phyloP scores from a whole-genome alignment of 2,888 invertebrate species.

The Macrophya annulata region DNA sequence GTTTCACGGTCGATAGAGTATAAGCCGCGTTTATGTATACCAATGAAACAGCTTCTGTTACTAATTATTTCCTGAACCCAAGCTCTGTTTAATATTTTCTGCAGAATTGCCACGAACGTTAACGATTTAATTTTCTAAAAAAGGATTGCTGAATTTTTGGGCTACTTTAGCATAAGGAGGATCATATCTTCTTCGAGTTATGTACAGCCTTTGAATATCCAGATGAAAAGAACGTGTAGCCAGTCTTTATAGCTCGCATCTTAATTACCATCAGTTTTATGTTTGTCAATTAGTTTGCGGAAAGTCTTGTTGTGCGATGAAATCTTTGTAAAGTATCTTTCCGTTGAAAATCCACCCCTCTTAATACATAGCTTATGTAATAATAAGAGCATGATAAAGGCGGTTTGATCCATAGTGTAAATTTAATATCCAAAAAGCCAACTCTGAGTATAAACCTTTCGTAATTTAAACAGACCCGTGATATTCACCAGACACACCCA shows the following conservation, averaged over 20 bases:
- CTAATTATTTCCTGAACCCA: neutral
- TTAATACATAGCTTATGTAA: constrained; percentile 1
- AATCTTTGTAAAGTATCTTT: constrained; percentile 9
- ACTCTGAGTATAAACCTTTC: neutral
- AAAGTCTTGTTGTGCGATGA: neutral
- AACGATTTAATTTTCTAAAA: neutral
- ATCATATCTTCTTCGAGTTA: neutral
- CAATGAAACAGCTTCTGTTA: neutral
- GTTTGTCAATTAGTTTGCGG: constrained; percentile 11
- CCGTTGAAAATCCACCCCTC: neutral
- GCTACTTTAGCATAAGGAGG: neutral
- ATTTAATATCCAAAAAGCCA: constrained; percentile 38
- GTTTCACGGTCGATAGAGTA: constrained; percentile 14
- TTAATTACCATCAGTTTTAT: neutral
- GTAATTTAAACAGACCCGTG: neutral
- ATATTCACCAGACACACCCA: neutral
- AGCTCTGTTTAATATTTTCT: neutral
- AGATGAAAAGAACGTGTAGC: neutral
- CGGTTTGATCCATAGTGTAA: constrained; percentile 42
- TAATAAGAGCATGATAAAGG: constrained; percentile 29
- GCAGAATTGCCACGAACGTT: neutral
- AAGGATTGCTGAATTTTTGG: neutral
- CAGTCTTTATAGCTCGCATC: neutral
- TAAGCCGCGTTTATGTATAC: neutral
- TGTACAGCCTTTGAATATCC: neutral